Evolutionary conservation across 2,797 vertebrate genomes (phyloP).

Genomic region (Sebastes matsubarae): DNA sequence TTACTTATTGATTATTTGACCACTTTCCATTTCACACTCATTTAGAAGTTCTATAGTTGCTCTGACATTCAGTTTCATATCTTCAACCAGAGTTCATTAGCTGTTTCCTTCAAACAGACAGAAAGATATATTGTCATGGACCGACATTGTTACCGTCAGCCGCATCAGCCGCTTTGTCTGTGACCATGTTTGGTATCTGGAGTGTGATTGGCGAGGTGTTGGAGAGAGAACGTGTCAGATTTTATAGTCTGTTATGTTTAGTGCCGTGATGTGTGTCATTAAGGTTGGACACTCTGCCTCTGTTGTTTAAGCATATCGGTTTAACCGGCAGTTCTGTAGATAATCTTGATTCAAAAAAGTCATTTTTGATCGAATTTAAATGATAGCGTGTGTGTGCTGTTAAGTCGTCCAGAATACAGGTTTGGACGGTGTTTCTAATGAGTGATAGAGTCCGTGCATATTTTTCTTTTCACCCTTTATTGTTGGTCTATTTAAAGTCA

Average conservation of each 20-base stretch:
- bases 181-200: constrained; percentile 78
- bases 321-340: background rate
- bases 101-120: background rate
- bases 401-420: background rate
- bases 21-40: background rate
- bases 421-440: background rate
- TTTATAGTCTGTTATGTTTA: constrained; percentile 56
- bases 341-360: background rate
- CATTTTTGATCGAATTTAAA: background rate
- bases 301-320: background rate
- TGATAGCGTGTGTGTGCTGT: background rate
- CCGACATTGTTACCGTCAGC: constrained; percentile 40
- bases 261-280: constrained; percentile 31
- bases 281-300: background rate
- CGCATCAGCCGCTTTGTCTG: constrained; percentile 48
- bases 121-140: constrained; percentile 22
- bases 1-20: background rate
- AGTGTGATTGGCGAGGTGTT: constrained; percentile 67
- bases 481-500: constrained; percentile 60
- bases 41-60: background rate
- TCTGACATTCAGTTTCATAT: background rate
- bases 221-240: constrained; percentile 51
- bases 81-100: background rate
- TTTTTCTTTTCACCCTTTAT: constrained; percentile 35
- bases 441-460: background rate